These are phyloP conservation scores for Drosophila lacteicornis DNA, from an alignment of 1,140 invertebrate genomes.

Conservation along the genomic window DNA sequence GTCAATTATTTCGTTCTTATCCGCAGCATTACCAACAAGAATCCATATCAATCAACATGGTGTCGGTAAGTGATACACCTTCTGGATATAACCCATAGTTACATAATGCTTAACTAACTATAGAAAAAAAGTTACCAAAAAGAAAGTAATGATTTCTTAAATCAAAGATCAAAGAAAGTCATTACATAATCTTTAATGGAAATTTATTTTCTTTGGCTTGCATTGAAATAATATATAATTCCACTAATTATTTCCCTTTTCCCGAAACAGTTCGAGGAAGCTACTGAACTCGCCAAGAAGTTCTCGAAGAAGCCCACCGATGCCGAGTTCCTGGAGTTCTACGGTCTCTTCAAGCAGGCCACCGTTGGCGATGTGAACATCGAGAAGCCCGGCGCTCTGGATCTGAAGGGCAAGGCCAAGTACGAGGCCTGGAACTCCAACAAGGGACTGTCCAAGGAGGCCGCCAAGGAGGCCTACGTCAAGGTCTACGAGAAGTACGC, in stretches of 20 bases:
- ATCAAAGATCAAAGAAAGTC: not conserved
- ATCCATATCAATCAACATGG: slow-evolving; percentile 26
- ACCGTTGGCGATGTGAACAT: slow-evolving; percentile 92
- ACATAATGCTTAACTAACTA: not conserved
- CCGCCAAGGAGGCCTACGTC: slow-evolving; percentile 93
- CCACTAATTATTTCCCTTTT: not conserved
- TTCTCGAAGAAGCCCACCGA: slow-evolving; percentile 91
- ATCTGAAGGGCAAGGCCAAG: slow-evolving; percentile 97
- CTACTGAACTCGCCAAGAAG: slow-evolving; percentile 91
- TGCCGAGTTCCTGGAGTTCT: slow-evolving; percentile 93
- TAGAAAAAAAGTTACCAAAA: not conserved
- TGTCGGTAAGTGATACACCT: slow-evolving; percentile 24
- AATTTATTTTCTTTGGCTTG: too few species aligned
- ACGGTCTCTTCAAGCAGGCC: slow-evolving; percentile 94
- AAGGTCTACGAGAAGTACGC: slow-evolving; percentile 89
- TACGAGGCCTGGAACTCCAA: slow-evolving; percentile 96
- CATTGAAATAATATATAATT: not conserved
- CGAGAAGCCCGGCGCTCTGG: slow-evolving; percentile 93
- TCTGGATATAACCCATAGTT: not conserved
- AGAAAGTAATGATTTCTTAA: not conserved
- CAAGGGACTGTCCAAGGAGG: slow-evolving; percentile 92
- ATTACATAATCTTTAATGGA: not conserved
- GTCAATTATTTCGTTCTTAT: not conserved
- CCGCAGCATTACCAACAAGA: slow-evolving; percentile 21
- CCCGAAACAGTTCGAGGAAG: slow-evolving; percentile 88